phyloP scores from a whole-genome alignment of 1,140 invertebrate species.

The Drosophila sturtevanti region DNA sequence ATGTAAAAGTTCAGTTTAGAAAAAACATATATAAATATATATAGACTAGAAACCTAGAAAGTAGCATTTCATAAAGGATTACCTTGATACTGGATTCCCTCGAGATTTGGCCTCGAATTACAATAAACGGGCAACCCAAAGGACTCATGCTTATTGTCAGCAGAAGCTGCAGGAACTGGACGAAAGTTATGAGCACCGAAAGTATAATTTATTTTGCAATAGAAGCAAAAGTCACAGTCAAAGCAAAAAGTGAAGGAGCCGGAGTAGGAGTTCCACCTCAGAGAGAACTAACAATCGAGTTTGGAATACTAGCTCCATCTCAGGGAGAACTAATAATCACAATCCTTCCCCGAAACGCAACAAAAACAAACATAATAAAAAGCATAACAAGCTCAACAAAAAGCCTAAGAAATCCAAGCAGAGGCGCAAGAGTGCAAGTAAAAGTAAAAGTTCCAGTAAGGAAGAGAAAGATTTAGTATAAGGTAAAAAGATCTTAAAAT shows the following conservation, averaged over 20 bases:
- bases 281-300: too few species aligned
- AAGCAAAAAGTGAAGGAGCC: neutral
- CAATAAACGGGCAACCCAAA: slow-evolving; percentile 47
- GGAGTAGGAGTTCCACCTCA: too few species aligned
- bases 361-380: slow-evolving; percentile 21
- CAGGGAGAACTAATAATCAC: neutral
- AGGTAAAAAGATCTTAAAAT: too few species aligned
- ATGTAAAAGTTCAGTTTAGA: too few species aligned
- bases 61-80: too few species aligned
- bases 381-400: slow-evolving; percentile 35
- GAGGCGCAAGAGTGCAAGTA: slow-evolving; percentile 1
- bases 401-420: slow-evolving; percentile 30
- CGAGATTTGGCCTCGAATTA: slow-evolving; percentile 43
- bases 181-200: slow-evolving; percentile 35
- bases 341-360: slow-evolving; percentile 30
- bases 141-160: slow-evolving; percentile 30
- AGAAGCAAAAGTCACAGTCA: neutral
- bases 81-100: too few species aligned
- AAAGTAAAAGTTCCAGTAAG: slow-evolving; percentile 11
- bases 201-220: slow-evolving; percentile 38
- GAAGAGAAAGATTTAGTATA: too few species aligned
- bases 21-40: too few species aligned
- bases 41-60: too few species aligned
- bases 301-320: too few species aligned
- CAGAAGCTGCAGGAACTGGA: slow-evolving; percentile 55